Evolutionary conservation across 2,888 invertebrate species (phyloP).

Genomic region (Cantharis rufa): DNA sequence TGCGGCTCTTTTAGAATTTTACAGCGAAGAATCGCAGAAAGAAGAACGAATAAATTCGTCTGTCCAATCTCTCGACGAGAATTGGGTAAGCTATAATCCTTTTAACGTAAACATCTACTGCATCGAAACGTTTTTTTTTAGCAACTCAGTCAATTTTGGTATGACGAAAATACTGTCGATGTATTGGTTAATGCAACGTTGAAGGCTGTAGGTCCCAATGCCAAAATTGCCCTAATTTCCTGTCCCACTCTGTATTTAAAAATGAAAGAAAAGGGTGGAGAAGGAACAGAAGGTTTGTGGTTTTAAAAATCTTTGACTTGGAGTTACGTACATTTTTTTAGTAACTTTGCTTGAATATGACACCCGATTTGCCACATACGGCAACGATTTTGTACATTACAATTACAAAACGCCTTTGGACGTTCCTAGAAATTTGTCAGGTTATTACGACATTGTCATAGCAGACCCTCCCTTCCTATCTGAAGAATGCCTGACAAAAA

Average conservation of each 20-base stretch:
- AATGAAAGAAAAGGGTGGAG: slow-evolving; percentile 60
- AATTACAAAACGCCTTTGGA: slow-evolving; percentile 83
- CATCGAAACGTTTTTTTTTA: slow-evolving; percentile 52
- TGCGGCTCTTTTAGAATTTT: slow-evolving; percentile 77
- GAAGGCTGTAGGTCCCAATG: slow-evolving; percentile 58
- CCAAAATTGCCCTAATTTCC: slow-evolving; percentile 80
- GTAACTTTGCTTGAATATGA: slow-evolving; percentile 74
- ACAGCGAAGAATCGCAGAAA: slow-evolving; percentile 68
- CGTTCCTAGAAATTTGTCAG: slow-evolving; percentile 63
- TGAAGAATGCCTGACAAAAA: slow-evolving; percentile 87
- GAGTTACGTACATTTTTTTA: slow-evolving; percentile 28
- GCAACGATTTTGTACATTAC: slow-evolving; percentile 80
- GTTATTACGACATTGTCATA: slow-evolving; percentile 79
- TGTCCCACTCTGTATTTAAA: slow-evolving; percentile 84
- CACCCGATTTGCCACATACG: slow-evolving; percentile 76
- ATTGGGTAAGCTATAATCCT: slow-evolving; percentile 70
- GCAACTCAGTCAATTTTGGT: slow-evolving; percentile 99
- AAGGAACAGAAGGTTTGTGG: slow-evolving; percentile 57
- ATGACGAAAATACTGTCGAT: slow-evolving; percentile 78
- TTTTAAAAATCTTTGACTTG: neutral
- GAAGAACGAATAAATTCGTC: slow-evolving; percentile 58
- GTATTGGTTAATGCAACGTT: slow-evolving; percentile 71
- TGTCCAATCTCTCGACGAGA: slow-evolving; percentile 62
- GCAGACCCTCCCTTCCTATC: slow-evolving; percentile 96
- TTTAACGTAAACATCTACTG: neutral